Percentiles rank a stretch among this genome's conserved stretches.
Evolutionary conservation across 1,140 invertebrate genomes (phyloP).

Genomic region (Lordiphosa mommai): DNA sequence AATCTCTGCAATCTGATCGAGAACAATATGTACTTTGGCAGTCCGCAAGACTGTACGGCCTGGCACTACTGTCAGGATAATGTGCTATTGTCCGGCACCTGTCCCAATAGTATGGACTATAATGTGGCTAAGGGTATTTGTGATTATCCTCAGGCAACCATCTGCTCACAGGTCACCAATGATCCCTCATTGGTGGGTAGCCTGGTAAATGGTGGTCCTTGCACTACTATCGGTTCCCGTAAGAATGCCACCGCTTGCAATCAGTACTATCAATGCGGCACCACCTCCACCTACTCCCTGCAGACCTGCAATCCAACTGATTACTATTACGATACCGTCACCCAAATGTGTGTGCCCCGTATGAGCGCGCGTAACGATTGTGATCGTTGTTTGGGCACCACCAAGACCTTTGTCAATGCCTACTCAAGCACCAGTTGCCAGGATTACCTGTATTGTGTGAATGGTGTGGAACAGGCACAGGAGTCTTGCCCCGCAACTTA

Average conservation of each 20-base stretch:
- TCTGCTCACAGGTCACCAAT: slow-evolving; percentile 48
- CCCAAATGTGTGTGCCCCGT: slow-evolving; percentile 28
- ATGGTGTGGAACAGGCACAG: slow-evolving; percentile 23
- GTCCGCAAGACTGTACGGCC: slow-evolving; percentile 18
- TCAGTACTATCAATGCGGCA: slow-evolving; percentile 35
- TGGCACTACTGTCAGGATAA: slow-evolving; percentile 40
- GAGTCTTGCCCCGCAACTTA: slow-evolving; percentile 17
- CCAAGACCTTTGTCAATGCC: slow-evolving; percentile 40
- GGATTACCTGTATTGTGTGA: slow-evolving; percentile 35
- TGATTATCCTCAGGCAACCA: slow-evolving; percentile 16
- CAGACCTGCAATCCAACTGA: slow-evolving; percentile 14
- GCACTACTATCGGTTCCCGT: slow-evolving; percentile 6
- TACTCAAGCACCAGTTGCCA: slow-evolving; percentile 30
- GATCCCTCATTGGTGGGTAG: slow-evolving; percentile 26
- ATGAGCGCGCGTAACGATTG: slow-evolving; percentile 36
- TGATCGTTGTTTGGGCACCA: slow-evolving; percentile 43
- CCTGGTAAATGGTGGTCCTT: neutral
- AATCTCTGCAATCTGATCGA: slow-evolving; percentile 40
- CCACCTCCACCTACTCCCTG: slow-evolving; percentile 3
- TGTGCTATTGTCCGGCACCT: slow-evolving; percentile 18
- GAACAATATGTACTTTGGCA: slow-evolving; percentile 39
- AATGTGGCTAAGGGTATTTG: slow-evolving; percentile 23
- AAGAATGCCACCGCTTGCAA: slow-evolving; percentile 31
- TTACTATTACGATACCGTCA: slow-evolving; percentile 32
- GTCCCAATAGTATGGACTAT: slow-evolving; percentile 7